A percentile compares a stretch with the other conserved stretches of the same genome.
Conservation (phyloP, 2,888 invertebrate species). For the Glaucopsyche alexis region DNA sequence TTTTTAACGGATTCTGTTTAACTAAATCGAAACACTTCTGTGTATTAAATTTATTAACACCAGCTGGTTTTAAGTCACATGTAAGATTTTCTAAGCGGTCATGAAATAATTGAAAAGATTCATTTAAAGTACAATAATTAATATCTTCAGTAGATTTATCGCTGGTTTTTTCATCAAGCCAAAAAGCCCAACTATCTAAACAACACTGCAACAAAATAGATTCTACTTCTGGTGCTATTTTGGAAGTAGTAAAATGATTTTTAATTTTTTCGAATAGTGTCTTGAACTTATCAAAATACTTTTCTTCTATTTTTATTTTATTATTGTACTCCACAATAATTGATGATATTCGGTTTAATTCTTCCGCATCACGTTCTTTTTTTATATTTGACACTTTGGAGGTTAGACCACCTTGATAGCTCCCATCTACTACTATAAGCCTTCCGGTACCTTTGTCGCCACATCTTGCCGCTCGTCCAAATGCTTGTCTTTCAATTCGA, state of each 20-base stretch:
- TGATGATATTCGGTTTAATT: conserved; percentile 23
- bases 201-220: conserved; percentile 30
- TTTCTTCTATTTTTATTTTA: conserved; percentile 28
- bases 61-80: neutral
- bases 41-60: conserved; percentile 3
- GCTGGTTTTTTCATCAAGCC: conserved; percentile 25
- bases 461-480: conserved; percentile 30
- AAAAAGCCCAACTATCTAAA: conserved; percentile 31
- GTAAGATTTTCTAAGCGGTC: conserved; percentile 6
- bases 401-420: conserved; percentile 15
- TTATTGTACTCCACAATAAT: conserved; percentile 26
- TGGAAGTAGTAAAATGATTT: conserved; percentile 9
- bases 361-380: conserved; percentile 29
- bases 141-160: neutral
- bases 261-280: conserved; percentile 19
- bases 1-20: conserved; percentile 26
- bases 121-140: conserved; percentile 5
- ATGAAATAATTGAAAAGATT: conserved; percentile 16
- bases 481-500: conserved; percentile 29
- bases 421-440: conserved; percentile 19
- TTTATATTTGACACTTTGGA: conserved; percentile 27
- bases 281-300: conserved; percentile 26
- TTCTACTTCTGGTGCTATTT: conserved; percentile 18
- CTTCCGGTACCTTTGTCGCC: conserved; percentile 29
- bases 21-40: conserved; percentile 26